Conservation (phyloP, 2,888 invertebrate species). For the Orchesella flavescens region DNA sequence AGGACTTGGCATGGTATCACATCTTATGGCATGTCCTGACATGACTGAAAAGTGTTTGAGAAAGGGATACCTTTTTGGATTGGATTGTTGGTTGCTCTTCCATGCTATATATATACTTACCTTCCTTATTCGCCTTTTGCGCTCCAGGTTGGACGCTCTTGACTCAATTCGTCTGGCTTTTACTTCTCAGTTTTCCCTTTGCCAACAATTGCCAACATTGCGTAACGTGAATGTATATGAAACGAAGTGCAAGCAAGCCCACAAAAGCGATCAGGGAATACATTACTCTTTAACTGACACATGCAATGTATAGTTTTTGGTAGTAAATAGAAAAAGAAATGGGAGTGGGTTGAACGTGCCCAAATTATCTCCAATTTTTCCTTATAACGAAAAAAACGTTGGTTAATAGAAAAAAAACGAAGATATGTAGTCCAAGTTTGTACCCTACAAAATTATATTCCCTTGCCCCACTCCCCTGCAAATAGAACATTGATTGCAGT, state of each 20-base stretch:
- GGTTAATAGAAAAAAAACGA: neutral
- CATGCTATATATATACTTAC: too few relatives aligned
- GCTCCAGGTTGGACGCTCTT: neutral
- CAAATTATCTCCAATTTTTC: too few relatives aligned
- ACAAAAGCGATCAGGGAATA: conserved; percentile 24
- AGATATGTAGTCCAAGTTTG: too few relatives aligned
- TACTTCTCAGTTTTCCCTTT: conserved; percentile 15
- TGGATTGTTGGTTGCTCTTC: conserved; percentile 40
- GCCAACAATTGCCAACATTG: conserved; percentile 16
- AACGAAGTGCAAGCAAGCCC: neutral
- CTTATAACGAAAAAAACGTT: neutral
- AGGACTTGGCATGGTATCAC: too few relatives aligned
- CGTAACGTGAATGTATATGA: conserved; percentile 25
- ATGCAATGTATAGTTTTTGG: neutral
- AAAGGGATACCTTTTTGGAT: conserved; percentile 11
- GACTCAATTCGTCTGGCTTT: conserved; percentile 26
- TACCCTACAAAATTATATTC: too few relatives aligned
- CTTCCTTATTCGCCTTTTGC: too few relatives aligned
- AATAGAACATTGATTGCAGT: too few relatives aligned
- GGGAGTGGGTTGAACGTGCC: too few relatives aligned
- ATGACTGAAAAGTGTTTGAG: too few relatives aligned
- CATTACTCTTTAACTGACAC: conserved; percentile 9
- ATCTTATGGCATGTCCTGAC: too few relatives aligned
- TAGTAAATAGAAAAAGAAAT: neutral
- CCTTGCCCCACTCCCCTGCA: too few relatives aligned